These are phyloP conservation scores for Potamilus streckersoni DNA, from an alignment of 1,140 invertebrate species.

Conservation along the genomic window DNA sequence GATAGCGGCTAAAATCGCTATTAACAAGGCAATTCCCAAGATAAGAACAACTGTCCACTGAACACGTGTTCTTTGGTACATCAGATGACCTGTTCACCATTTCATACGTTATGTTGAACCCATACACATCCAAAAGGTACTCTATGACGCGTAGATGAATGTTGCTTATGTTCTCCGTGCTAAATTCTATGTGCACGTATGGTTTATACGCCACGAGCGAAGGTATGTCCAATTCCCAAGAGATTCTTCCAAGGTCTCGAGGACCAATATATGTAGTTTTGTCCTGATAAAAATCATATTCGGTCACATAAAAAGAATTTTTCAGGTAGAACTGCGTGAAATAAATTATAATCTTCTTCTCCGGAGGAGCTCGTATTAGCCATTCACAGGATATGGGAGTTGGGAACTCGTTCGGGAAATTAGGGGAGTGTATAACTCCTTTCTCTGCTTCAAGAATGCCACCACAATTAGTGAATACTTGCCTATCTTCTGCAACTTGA, in stretches of 20 bases:
- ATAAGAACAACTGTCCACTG: slow-evolving; percentile 82
- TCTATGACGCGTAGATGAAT: slow-evolving; percentile 85
- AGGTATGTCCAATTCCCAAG: slow-evolving; percentile 63
- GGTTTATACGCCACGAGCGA: slow-evolving; percentile 76
- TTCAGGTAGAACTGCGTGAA: slow-evolving; percentile 88
- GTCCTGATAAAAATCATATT: slow-evolving; percentile 74
- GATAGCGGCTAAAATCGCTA: slow-evolving; percentile 73
- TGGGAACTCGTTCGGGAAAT: slow-evolving; percentile 82
- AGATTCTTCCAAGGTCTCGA: slow-evolving; percentile 52
- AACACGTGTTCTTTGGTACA: slow-evolving; percentile 76
- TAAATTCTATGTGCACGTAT: slow-evolving; percentile 83
- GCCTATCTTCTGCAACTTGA: background rate
- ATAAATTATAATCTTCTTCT: slow-evolving; percentile 81
- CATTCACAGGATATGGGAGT: slow-evolving; percentile 87
- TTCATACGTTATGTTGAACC: slow-evolving; percentile 93
- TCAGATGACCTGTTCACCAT: slow-evolving; percentile 71
- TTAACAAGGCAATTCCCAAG: slow-evolving; percentile 84
- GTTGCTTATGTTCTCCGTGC: slow-evolving; percentile 78
- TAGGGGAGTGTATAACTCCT: slow-evolving; percentile 80
- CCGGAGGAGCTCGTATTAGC: slow-evolving; percentile 80
- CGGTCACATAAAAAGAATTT: slow-evolving; percentile 82
- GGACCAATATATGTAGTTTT: slow-evolving; percentile 47
- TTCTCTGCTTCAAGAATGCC: slow-evolving; percentile 34
- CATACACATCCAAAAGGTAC: slow-evolving; percentile 85
- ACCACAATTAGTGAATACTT: slow-evolving; percentile 46